Evolutionary conservation across 2,113 vertebrate genomes (phyloP).

Genomic region (Protomyctophum bolini): DNA sequence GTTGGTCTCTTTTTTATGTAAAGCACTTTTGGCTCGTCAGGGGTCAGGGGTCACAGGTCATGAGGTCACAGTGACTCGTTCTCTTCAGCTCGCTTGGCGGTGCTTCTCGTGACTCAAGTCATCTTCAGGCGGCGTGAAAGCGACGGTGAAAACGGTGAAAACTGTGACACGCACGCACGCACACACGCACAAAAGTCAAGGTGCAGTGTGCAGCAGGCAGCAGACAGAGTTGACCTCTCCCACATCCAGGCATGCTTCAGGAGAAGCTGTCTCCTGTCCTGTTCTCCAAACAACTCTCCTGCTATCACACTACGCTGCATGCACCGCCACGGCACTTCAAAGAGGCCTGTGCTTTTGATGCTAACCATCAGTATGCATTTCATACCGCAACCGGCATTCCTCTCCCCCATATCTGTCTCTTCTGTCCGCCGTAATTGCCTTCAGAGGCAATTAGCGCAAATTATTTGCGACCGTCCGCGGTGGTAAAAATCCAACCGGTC

Average conservation of each 20-base stretch:
- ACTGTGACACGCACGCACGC: too few relatives aligned
- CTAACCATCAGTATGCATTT: slow-evolving; percentile 75
- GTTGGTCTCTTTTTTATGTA: too few relatives aligned
- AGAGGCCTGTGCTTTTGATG: slow-evolving; percentile 68
- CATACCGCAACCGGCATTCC: slow-evolving; percentile 61
- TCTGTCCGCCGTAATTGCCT: slow-evolving; percentile 67
- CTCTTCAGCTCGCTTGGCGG: too few relatives aligned
- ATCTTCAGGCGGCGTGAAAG: too few relatives aligned
- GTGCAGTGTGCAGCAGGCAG: slow-evolving; percentile 1
- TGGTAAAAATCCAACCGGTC: slow-evolving; percentile 47
- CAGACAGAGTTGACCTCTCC: slow-evolving; percentile 34
- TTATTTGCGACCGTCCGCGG: slow-evolving; percentile 58
- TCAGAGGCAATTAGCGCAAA: slow-evolving; percentile 74
- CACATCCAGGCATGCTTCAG: slow-evolving; percentile 43
- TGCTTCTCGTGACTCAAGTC: too few relatives aligned
- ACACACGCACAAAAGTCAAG: neutral
- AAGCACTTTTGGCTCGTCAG: too few relatives aligned
- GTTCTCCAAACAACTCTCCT: slow-evolving; percentile 50
- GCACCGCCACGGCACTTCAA: slow-evolving; percentile 71
- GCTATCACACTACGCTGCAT: slow-evolving; percentile 53
- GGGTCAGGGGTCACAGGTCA: too few relatives aligned
- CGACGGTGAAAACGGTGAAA: too few relatives aligned
- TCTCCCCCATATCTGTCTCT: slow-evolving; percentile 43
- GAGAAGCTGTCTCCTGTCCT: slow-evolving; percentile 61
- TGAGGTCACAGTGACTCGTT: too few relatives aligned